Conservation (phyloP, 2,797 vertebrate species). For the Pangasius macronema region DNA sequence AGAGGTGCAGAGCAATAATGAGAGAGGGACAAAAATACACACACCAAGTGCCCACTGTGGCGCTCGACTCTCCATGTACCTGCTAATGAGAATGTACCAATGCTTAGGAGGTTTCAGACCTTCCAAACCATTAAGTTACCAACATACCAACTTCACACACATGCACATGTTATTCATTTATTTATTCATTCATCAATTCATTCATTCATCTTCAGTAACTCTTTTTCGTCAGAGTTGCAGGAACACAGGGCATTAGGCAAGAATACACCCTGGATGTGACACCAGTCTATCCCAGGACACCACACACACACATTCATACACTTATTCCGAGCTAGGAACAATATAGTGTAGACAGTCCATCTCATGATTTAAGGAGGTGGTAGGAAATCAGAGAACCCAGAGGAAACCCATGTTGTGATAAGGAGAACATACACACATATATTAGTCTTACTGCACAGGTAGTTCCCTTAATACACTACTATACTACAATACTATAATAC, state of each 20-base stretch:
- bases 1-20: conserved; percentile 5
- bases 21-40: conserved; percentile 22
- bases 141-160: conserved; percentile 9
- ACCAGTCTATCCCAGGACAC: not conserved
- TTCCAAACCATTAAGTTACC: not conserved
- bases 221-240: not conserved
- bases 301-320: not conserved
- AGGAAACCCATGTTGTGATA: not conserved
- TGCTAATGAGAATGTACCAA: conserved; percentile 12
- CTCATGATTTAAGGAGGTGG: not conserved
- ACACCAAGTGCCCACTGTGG: not conserved
- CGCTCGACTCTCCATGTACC: conserved; percentile 1
- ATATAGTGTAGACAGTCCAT: not conserved
- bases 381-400: not conserved
- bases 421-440: not conserved
- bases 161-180: not conserved
- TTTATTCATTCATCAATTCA: not conserved
- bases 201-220: not conserved
- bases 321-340: not conserved
- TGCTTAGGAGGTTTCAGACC: not conserved
- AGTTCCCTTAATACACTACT: not conserved
- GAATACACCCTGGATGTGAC: not conserved
- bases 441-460: not conserved
- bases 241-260: not conserved
- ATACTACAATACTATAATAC: not conserved